Percentiles rank a stretch among this genome's conserved stretches.
phyloP scores from a whole-genome alignment of 2,797 vertebrate species.

The Tamandua tetradactyla region DNA sequence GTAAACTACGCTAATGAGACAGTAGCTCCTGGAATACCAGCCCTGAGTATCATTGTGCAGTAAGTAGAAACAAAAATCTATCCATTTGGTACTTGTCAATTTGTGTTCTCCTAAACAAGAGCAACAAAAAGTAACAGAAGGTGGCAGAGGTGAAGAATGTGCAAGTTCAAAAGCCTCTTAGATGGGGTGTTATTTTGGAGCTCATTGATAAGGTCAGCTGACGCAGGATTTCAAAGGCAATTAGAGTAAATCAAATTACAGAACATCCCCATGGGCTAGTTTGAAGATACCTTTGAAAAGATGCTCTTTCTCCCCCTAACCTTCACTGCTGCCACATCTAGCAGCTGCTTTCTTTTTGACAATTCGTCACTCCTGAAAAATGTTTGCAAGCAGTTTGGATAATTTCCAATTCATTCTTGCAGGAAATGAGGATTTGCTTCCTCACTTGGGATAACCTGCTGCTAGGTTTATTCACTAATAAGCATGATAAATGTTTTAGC shows the following conservation, averaged over 20 bases:
- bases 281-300: conserved; percentile 77
- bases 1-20: conserved; percentile 61
- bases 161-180: conserved; percentile 72
- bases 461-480: conserved; percentile 93
- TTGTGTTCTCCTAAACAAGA: conserved; percentile 49
- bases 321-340: conserved; percentile 80
- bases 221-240: conserved; percentile 83
- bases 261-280: conserved; percentile 68
- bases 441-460: conserved; percentile 93
- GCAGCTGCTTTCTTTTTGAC: conserved; percentile 87
- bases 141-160: conserved; percentile 68
- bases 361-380: conserved; percentile 88
- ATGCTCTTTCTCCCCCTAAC: conserved; percentile 52
- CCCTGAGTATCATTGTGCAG: conserved; percentile 27
- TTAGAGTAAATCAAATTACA: conserved; percentile 83
- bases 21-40: neutral
- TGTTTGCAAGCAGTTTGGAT: conserved; percentile 89
- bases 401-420: conserved; percentile 90
- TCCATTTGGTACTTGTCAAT: conserved; percentile 32
- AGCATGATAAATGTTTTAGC: conserved; percentile 93
- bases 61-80: conserved; percentile 48
- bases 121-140: conserved; percentile 38
- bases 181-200: conserved; percentile 69
- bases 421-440: conserved; percentile 90
- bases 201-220: conserved; percentile 79